These are phyloP conservation scores for Actias luna DNA, from an alignment of 2,888 invertebrate species.

Conservation along the genomic window DNA sequence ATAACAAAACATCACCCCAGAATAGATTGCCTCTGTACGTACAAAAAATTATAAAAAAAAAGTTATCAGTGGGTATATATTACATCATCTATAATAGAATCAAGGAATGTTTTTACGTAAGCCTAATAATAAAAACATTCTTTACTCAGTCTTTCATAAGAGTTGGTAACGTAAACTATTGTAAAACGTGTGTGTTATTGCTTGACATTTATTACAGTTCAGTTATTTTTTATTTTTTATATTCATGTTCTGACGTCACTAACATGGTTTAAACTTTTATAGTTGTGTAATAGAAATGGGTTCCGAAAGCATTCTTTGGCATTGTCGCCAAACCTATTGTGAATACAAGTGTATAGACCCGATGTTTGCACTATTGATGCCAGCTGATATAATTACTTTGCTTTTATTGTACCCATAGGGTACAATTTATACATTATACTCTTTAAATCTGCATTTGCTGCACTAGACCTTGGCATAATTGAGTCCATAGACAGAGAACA, in stretches of 20 bases:
- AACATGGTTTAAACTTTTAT: slow-evolving; percentile 26
- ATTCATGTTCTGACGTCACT: slow-evolving; percentile 23
- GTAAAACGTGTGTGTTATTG: background rate
- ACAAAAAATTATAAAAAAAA: background rate
- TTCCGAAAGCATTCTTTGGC: slow-evolving; percentile 56
- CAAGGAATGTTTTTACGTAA: slow-evolving; percentile 3
- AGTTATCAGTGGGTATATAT: background rate
- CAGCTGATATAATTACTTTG: slow-evolving; percentile 14
- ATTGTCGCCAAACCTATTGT: slow-evolving; percentile 47
- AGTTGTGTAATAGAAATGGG: slow-evolving; percentile 40
- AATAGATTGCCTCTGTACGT: background rate
- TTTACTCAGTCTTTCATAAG: background rate
- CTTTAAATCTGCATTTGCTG: too few relatives aligned
- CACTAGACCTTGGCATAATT: too few relatives aligned
- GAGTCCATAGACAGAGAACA: too few relatives aligned
- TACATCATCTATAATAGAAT: background rate
- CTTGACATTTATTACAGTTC: slow-evolving; percentile 5
- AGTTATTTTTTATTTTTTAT: background rate
- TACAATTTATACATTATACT: too few relatives aligned
- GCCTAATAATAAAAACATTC: background rate
- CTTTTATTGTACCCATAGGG: too few relatives aligned
- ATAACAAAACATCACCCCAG: background rate
- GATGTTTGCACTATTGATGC: slow-evolving; percentile 44
- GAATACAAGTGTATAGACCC: slow-evolving; percentile 34
- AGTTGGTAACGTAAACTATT: background rate